Evolutionary conservation across 1,140 invertebrate genomes (phyloP), one percentile per base, ranked within the genome.

Genomic region (Brachionus plicatilis): DNA sequence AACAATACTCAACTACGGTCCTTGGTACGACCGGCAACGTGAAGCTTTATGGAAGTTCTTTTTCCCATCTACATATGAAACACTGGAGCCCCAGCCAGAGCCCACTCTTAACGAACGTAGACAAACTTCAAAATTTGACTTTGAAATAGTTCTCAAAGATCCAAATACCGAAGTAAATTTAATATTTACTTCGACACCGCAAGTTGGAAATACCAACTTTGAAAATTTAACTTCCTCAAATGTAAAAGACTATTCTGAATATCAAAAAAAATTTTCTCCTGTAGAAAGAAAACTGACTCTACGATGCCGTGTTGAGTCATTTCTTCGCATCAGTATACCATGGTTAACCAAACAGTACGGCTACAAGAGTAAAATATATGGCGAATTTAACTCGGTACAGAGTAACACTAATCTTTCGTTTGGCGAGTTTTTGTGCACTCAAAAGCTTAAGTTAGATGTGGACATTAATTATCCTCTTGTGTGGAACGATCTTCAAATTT

Each of bases 1-100:
- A 27, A 99, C 97, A 53, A 95, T 98, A 88, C 96, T 98, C 86
- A 97, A 95, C 89, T 98, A 98, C 87, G 97, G 97, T 2, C 96
- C 97, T 4, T 99, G 96, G 96, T 96, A 96, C 6, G 97, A 99
- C 89, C 91, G 96, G 56, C 97, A 99, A 89, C 92, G 89, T 84
- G 96, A 98, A 89, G 93, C 96, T 90, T 90, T 99, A 17, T 98
- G 95, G 89, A 96, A 94, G 90, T 97, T 98, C 88, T 99, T 99
- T 88, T 98, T 95, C 88, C 96, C 97, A 29, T 85, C 88, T 9
- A 87, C 27, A 27, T 84, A 47, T 45, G 66, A 84, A 76, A 72
- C 41, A 29, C 37, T 84, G 11, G 60, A 68, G 8, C 82, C 82
- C 33, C 82, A 70, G 41, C 79, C 79, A 5, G 79, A 82, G 41